phyloP scores from a whole-genome alignment of 2,888 invertebrate genomes.

The Agonopterix subpropinquella region DNA sequence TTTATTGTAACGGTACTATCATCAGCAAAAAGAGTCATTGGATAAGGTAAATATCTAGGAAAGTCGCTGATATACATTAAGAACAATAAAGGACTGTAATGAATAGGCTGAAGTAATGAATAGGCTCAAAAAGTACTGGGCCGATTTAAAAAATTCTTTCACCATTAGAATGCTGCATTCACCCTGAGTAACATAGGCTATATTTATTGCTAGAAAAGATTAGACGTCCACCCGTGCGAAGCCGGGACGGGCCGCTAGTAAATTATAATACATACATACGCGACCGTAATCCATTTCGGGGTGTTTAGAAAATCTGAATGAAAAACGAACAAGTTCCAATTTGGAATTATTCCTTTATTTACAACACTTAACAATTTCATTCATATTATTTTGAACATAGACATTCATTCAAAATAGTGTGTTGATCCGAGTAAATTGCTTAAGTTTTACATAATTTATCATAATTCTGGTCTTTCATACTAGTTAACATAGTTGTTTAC shows the following conservation, averaged over 20 bases:
- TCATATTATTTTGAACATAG: conserved; percentile 29
- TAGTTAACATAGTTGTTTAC: too few species aligned
- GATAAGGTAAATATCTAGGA: not conserved
- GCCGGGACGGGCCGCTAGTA: too few species aligned
- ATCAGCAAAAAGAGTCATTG: not conserved
- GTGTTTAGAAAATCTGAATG: too few species aligned
- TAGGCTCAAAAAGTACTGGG: too few species aligned
- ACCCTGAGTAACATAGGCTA: too few species aligned
- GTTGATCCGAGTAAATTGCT: conserved; percentile 18
- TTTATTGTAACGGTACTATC: not conserved
- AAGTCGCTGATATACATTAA: not conserved
- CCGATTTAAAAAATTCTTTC: too few species aligned
- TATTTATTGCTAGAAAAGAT: too few species aligned
- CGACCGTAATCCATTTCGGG: too few species aligned
- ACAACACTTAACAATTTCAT: conserved; percentile 48
- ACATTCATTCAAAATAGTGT: conserved; percentile 25
- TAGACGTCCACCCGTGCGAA: too few species aligned
- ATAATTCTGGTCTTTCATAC: not conserved
- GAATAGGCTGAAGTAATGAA: too few species aligned
- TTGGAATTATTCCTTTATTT: conserved; percentile 38
- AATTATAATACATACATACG: too few species aligned
- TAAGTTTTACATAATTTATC: conserved; percentile 10
- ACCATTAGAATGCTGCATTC: too few species aligned
- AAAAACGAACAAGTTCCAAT: conserved; percentile 3
- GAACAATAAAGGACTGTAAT: not conserved